A percentile compares a stretch with the other conserved stretches of the same genome.
Conservation (phyloP, 53 echinoderm and acorn worm genomes). For the Henricia sp. region DNA sequence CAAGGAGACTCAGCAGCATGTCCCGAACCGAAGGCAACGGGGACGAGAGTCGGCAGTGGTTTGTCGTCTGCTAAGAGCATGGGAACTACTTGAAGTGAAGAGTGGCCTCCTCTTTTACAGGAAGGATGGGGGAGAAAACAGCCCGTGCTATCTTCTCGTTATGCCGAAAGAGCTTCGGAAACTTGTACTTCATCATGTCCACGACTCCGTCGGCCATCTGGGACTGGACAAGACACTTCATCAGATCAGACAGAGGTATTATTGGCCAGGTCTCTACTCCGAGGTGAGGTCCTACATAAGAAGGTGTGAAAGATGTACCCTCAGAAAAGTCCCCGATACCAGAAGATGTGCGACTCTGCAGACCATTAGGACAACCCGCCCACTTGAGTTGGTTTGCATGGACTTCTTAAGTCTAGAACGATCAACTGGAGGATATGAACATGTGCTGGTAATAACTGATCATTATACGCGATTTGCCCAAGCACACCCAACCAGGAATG, state of each 20-base stretch:
- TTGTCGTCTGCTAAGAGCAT: neutral
- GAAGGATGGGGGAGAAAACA: neutral
- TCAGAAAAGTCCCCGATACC: constrained; percentile 15
- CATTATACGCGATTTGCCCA: constrained; percentile 50
- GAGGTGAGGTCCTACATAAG: constrained; percentile 17
- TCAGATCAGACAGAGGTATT: constrained; percentile 10
- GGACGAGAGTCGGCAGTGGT: constrained; percentile 16
- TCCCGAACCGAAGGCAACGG: neutral
- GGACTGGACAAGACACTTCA: neutral
- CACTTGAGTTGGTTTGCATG: constrained; percentile 50
- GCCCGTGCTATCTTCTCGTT: neutral
- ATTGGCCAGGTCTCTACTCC: constrained; percentile 28
- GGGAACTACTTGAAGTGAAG: constrained; percentile 3
- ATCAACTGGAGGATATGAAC: constrained; percentile 27
- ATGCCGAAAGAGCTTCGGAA: neutral
- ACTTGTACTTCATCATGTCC: constrained; percentile 11
- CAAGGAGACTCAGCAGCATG: neutral
- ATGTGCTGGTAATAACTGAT: constrained; percentile 61
- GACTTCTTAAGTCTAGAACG: constrained; percentile 59
- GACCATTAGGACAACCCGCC: constrained; percentile 12
- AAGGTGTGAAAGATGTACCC: constrained; percentile 26
- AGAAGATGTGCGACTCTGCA: neutral
- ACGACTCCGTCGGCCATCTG: constrained; percentile 31
- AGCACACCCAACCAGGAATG: constrained; percentile 48
- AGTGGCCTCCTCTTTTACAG: constrained; percentile 15